phyloP scores from a whole-genome alignment of 2,888 invertebrate genomes.

The Agonopterix arenella region DNA sequence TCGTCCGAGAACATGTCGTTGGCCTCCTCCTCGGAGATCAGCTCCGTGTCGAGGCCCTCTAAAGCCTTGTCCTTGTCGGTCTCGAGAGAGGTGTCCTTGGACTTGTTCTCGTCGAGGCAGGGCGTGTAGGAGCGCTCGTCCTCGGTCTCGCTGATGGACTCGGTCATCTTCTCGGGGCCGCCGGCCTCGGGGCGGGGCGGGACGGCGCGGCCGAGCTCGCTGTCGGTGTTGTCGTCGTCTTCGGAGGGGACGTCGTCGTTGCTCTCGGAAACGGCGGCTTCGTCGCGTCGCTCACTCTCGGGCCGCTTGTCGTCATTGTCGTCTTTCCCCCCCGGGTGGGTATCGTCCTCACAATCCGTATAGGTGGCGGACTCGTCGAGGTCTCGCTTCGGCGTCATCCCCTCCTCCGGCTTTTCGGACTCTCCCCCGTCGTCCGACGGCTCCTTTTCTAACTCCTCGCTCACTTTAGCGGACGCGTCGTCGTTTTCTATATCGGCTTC shows the following conservation, averaged over 20 bases:
- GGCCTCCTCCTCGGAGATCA: constrained; percentile 85
- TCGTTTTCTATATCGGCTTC: background rate
- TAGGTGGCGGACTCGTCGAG: background rate
- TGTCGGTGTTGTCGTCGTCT: constrained; percentile 1
- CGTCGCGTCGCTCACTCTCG: constrained; percentile 1
- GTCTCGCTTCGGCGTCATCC: background rate
- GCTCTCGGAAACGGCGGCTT: constrained; percentile 1
- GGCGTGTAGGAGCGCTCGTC: constrained; percentile 85
- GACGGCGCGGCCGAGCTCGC: background rate
- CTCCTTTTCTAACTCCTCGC: background rate
- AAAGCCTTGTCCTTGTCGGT: constrained; percentile 58
- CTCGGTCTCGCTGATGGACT: constrained; percentile 79
- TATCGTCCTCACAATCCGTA: background rate
- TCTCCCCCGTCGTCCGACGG: background rate
- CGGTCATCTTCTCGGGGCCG: constrained; percentile 70
- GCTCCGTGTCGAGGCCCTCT: constrained; percentile 82
- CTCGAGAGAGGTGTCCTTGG: constrained; percentile 52
- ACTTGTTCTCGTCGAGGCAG: constrained; percentile 81
- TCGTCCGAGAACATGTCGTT: constrained; percentile 80
- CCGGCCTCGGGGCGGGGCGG: constrained; percentile 3
- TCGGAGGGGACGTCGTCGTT: constrained; percentile 2
- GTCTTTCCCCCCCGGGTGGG: constrained; percentile 3
- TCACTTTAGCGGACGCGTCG: background rate
- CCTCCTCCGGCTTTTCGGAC: background rate
- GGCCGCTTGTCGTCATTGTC: constrained; percentile 5